Conservation (phyloP, 2,113 vertebrate genomes). For the Solenodon paradoxus region DNA sequence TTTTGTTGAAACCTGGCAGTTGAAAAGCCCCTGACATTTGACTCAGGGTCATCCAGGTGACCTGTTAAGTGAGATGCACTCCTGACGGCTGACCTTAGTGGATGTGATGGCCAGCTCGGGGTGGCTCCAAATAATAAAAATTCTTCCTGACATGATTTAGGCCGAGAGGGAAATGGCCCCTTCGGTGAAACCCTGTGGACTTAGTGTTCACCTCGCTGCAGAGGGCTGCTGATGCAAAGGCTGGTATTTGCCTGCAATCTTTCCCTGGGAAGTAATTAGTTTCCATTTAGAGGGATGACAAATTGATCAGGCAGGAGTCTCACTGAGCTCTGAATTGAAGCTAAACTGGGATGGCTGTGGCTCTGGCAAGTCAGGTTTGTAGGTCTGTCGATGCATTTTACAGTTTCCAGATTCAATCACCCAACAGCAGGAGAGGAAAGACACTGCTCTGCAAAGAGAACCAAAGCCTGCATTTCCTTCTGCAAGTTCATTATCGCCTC, state of each 20-base stretch:
- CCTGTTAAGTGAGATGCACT: conserved; percentile 69
- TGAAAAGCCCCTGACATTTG: conserved; percentile 59
- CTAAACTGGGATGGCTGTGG: conserved; percentile 82
- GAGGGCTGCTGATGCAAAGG: conserved; percentile 78
- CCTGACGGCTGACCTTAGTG: conserved; percentile 54
- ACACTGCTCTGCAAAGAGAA: conserved; percentile 73
- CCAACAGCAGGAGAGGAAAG: conserved; percentile 82
- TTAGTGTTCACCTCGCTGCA: conserved; percentile 73
- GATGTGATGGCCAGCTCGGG: conserved; percentile 60
- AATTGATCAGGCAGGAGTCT: conserved; percentile 87
- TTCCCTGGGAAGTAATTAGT: conserved; percentile 89
- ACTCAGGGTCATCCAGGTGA: conserved; percentile 70
- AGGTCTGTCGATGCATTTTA: conserved; percentile 84
- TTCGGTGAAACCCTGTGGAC: conserved; percentile 71
- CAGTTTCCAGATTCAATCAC: conserved; percentile 86
- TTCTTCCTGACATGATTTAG: conserved; percentile 45
- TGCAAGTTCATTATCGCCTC: conserved; percentile 87
- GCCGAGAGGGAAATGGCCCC: conserved; percentile 47
- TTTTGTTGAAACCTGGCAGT: conserved; percentile 33
- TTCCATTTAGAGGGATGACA: conserved; percentile 90
- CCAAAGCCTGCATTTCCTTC: conserved; percentile 82
- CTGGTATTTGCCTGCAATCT: conserved; percentile 80
- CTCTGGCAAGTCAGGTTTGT: conserved; percentile 81
- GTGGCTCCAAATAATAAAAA: conserved; percentile 71
- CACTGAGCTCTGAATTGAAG: conserved; percentile 84